These are phyloP conservation scores for Connochaetes taurinus DNA, from an alignment of 2,113 vertebrate species.

Conservation along the genomic window DNA sequence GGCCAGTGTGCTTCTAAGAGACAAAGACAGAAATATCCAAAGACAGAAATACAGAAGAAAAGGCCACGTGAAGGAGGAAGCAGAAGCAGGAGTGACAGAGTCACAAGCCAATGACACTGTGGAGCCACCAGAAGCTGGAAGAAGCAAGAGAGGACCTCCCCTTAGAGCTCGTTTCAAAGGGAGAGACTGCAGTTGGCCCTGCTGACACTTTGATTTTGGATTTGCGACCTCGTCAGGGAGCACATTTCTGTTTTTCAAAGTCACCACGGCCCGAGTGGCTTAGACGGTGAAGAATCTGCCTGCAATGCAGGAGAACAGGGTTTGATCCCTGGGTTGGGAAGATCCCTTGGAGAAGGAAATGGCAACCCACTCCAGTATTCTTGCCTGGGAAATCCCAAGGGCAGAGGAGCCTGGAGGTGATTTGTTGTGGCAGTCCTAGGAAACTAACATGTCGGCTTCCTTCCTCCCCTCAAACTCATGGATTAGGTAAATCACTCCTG, in stretches of 20 bases:
- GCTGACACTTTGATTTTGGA: background rate
- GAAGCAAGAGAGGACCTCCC: background rate
- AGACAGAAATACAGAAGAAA: background rate
- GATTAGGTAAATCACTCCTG: background rate
- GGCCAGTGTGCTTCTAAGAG: background rate
- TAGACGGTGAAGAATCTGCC: rapidly evolving
- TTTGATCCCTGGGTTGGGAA: background rate
- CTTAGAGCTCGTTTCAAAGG: background rate
- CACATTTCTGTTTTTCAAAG: background rate
- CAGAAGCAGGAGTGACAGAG: background rate
- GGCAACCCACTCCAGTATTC: background rate
- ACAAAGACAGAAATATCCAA: background rate
- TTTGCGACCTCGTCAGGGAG: background rate
- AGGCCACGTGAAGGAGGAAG: background rate
- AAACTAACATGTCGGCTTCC: background rate
- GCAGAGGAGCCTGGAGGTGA: background rate
- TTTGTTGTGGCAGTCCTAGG: background rate
- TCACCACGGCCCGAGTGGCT: background rate
- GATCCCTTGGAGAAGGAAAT: background rate
- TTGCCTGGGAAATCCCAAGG: background rate
- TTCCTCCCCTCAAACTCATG: background rate
- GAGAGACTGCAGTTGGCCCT: background rate
- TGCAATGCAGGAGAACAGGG: background rate
- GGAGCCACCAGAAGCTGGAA: background rate
- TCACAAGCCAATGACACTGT: background rate